Base-by-base conservation (phyloP, 1,140 invertebrate species). In the Potamilus streckersoni region DNA sequence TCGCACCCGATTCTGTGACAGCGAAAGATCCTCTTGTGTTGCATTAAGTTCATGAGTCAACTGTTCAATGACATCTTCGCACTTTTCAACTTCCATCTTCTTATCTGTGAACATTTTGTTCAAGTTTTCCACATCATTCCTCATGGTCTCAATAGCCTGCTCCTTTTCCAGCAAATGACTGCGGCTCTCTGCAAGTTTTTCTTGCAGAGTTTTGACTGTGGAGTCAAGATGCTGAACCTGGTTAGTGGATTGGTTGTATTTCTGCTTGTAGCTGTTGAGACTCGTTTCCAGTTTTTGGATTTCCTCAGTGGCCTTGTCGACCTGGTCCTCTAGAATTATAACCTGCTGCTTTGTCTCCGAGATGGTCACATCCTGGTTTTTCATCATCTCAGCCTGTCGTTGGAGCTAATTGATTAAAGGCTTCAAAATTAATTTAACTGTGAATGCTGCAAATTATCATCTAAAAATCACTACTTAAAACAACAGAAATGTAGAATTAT, bases 1-100 rank as follows among this genome's bases (percentile, higher is more conserved):
- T 56, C 76, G 79, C 38, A 88, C 80, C n/a, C 85, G 82, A 31
- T 81, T 82, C 67, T 85, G 79, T 14, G 86, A 77, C 38, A 84
- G 71, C 19, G 83, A 80, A 56, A 90, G 79, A 19, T 89, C 88
- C 61, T 86, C 83, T 70, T 90, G 88, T 5, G 82, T 82, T 2
- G 76, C 73, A 60, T 82, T 85, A 57, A 89, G 76, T 72, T 90
- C 89, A 61, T 83, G 79, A 15, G 87, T 88, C n/a, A 90, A 78
- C 78, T 89, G 86, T 49, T 88, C 84, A 20, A 90, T 86, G 20
- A 89, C 82, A 56, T 87, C 85, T 68, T 90, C 88, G 74, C 86
- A 87, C 49, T 86, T 85, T 55, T 71, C 71, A 20, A 89, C 79
- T 76, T 89, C 84, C 17, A 80, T 80, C 76, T 85, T 84, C 1